phyloP scores from a whole-genome alignment of 1,140 invertebrate species.

The Rhopalosiphum maidis region DNA sequence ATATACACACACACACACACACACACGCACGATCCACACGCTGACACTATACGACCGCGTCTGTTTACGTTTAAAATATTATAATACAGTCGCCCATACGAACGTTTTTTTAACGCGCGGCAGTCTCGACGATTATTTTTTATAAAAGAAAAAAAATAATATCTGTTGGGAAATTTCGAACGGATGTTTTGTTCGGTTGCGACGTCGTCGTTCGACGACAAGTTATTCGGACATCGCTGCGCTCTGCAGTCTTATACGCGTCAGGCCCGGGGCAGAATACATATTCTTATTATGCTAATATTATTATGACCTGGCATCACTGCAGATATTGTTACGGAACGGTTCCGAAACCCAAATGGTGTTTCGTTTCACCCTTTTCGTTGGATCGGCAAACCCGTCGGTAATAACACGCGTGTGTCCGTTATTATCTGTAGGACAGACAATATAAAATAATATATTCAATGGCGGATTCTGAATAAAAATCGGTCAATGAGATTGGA shows the following conservation, averaged over 20 bases:
- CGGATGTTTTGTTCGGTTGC: neutral
- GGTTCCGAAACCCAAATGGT: neutral
- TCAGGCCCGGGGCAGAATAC: neutral
- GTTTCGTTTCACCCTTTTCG: neutral
- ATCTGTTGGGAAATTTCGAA: neutral
- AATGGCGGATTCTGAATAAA: neutral
- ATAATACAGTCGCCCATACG: no score
- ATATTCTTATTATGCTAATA: neutral
- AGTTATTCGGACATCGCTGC: neutral
- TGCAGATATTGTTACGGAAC: neutral
- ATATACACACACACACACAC: no score
- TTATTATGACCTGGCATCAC: neutral
- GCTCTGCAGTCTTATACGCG: neutral
- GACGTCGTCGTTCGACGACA: neutral
- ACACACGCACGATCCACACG: neutral
- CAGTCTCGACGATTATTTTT: neutral
- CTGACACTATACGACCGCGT: neutral
- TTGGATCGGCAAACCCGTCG: neutral
- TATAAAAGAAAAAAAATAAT: neutral
- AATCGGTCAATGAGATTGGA: neutral
- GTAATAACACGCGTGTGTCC: neutral
- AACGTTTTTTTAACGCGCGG: neutral
- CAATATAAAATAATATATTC: no score
- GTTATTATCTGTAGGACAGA: neutral
- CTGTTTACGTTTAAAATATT: neutral